Conservation (phyloP, 2,888 invertebrate species). For the Spisula subtruncata region DNA sequence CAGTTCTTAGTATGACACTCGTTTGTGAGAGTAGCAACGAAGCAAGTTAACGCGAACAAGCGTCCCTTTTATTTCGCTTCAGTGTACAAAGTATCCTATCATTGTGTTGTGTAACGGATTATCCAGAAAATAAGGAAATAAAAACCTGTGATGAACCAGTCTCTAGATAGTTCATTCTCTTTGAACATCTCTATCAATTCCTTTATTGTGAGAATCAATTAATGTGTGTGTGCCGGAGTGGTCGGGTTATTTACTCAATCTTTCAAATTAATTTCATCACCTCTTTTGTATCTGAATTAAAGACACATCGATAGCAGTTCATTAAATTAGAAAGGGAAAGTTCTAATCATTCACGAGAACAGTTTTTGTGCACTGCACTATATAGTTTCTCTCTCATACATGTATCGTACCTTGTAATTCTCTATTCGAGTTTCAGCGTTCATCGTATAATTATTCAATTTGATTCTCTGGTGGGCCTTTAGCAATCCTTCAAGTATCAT, state of each 20-base stretch:
- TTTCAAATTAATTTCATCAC: constrained; percentile 14
- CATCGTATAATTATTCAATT: too few relatives aligned
- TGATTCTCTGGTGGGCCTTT: too few relatives aligned
- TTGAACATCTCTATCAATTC: neutral
- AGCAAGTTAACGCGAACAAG: too few relatives aligned
- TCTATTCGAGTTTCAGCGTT: too few relatives aligned
- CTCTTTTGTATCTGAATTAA: neutral
- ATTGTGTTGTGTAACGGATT: too few relatives aligned
- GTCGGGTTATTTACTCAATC: neutral
- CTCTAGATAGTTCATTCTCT: neutral
- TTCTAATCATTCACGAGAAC: neutral
- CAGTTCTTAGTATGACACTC: too few relatives aligned
- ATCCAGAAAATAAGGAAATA: too few relatives aligned
- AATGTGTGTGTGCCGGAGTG: constrained; percentile 3
- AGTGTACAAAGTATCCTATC: too few relatives aligned
- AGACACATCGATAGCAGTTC: neutral
- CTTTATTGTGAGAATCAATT: neutral
- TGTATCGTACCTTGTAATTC: neutral
- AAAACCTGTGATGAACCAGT: neutral
- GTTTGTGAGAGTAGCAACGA: too few relatives aligned
- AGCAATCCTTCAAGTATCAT: too few relatives aligned
- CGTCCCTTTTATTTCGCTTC: too few relatives aligned
- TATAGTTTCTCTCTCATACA: neutral
- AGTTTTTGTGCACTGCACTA: neutral
- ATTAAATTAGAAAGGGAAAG: constrained; percentile 7